Conservation (phyloP, 1,140 invertebrate species). For the Tachypleus tridentatus region DNA sequence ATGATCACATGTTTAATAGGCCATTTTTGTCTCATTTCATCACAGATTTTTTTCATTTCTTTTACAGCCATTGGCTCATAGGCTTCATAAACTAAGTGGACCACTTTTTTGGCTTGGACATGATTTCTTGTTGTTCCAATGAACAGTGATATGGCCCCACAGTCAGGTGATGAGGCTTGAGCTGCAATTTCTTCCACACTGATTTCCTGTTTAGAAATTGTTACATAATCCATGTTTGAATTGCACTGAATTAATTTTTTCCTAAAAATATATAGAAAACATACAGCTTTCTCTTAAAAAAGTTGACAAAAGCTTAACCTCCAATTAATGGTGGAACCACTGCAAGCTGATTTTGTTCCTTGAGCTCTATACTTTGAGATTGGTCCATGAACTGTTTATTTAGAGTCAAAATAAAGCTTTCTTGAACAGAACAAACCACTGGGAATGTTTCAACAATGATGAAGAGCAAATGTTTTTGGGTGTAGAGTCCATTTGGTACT, state of each 20-base stretch:
- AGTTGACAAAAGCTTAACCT: background rate
- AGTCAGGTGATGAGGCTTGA: constrained; percentile 52
- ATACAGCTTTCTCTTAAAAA: too few species aligned
- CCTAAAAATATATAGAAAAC: too few species aligned
- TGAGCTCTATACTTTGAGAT: background rate
- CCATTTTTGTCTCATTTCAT: constrained; percentile 55
- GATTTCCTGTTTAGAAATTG: constrained; percentile 50
- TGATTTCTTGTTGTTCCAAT: constrained; percentile 82
- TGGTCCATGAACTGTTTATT: too few species aligned
- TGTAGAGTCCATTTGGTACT: too few species aligned
- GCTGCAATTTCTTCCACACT: constrained; percentile 52
- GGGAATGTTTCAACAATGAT: too few species aligned
- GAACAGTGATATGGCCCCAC: constrained; percentile 79
- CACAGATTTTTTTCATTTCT: constrained; percentile 65
- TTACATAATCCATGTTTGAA: constrained; percentile 11
- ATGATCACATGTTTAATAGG: constrained; percentile 57
- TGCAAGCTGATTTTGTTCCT: background rate
- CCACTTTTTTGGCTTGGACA: constrained; percentile 72
- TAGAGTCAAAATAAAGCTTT: too few species aligned
- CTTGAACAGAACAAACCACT: too few species aligned
- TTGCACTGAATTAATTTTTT: background rate
- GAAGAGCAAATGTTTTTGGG: too few species aligned
- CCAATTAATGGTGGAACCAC: background rate
- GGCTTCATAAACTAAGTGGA: constrained; percentile 79
- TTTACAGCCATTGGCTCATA: constrained; percentile 79